A percentile compares a stretch with the other conserved stretches of the same genome.
phyloP scores from a whole-genome alignment of 2,113 vertebrate genomes.

The Bos indicus region DNA sequence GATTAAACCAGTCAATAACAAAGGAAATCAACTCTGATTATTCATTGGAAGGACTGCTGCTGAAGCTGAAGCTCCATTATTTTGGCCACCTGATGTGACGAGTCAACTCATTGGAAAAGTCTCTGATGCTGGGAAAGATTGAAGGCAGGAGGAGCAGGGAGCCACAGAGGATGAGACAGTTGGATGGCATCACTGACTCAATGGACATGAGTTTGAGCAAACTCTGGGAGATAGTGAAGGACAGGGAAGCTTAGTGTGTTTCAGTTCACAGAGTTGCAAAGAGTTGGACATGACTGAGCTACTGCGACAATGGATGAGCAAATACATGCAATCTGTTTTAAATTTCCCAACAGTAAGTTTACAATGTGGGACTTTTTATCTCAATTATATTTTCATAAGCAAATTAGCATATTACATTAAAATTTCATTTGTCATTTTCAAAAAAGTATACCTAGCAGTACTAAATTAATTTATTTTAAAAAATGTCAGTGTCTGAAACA shows the following conservation, averaged over 20 bases:
- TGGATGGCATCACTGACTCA: neutral
- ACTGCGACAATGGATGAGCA: neutral
- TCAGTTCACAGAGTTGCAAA: neutral
- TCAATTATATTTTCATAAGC: neutral
- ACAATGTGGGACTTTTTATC: neutral
- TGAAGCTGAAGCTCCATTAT: neutral
- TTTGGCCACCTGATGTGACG: neutral
- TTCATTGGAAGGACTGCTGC: neutral
- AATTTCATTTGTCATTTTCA: neutral
- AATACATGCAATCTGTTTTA: neutral
- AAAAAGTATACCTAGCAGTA: neutral
- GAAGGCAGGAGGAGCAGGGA: neutral
- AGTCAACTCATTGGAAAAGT: neutral
- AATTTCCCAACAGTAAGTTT: neutral
- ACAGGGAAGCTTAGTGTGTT: neutral
- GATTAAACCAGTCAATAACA: neutral
- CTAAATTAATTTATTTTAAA: neutral
- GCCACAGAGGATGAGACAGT: neutral
- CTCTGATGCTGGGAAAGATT: neutral
- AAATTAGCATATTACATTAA: conserved; percentile 21
- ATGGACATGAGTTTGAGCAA: neutral
- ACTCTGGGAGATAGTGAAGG: neutral
- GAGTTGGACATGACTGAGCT: neutral
- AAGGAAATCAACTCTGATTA: neutral
- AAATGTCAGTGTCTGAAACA: neutral